Percentiles rank a stretch among this genome's conserved stretches.
These are phyloP conservation scores for Lagopus leucura DNA, from an alignment of 2,113 vertebrate species.

Conservation along the genomic window DNA sequence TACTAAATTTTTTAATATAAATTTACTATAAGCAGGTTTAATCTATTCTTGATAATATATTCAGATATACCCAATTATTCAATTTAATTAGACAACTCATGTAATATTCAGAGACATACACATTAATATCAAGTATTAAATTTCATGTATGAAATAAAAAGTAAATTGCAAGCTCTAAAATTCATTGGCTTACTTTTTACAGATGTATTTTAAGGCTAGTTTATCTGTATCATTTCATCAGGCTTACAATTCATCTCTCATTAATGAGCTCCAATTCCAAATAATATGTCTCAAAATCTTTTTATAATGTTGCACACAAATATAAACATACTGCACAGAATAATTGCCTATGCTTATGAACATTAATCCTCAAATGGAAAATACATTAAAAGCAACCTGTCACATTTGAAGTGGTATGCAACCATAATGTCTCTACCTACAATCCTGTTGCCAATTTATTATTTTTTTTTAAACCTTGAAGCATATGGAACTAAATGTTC, in stretches of 20 bases:
- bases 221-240: not conserved
- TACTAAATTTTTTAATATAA: not conserved
- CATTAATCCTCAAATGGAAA: slow-evolving; percentile 10
- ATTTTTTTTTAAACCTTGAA: not conserved
- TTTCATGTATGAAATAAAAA: not conserved
- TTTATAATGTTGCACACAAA: not conserved
- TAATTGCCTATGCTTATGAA: slow-evolving; percentile 1
- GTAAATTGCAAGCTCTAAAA: not conserved
- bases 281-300: slow-evolving; percentile 14
- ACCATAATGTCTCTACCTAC: not conserved
- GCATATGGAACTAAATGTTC: not conserved
- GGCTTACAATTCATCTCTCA: not conserved
- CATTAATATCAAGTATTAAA: not conserved
- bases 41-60: not conserved
- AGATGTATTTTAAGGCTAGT: not conserved
- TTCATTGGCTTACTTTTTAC: not conserved
- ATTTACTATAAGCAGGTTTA: not conserved
- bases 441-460: not conserved
- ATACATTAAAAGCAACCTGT: slow-evolving; percentile 10
- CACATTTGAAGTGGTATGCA: not conserved
- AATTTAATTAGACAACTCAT: not conserved
- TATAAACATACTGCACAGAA: not conserved
- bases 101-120: not conserved
- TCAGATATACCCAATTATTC: not conserved
- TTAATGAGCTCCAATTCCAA: slow-evolving; percentile 28